Base-by-base conservation (phyloP, 2,888 invertebrate species). In the Slavum lentiscoides region DNA sequence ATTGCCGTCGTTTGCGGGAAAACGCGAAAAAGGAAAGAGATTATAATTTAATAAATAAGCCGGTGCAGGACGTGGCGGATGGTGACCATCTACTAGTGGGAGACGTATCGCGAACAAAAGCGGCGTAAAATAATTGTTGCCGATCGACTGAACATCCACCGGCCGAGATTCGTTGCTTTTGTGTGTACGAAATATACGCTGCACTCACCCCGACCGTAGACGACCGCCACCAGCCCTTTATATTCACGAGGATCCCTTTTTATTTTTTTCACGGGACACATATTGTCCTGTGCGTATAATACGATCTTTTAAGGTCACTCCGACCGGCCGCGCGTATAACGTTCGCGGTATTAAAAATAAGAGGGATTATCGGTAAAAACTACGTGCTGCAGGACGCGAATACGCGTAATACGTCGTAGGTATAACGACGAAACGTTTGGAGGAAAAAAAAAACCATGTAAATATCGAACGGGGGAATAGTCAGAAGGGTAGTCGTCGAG, bases 341-440 rank as follows among this genome's bases (percentile, higher is more conserved):
- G 76, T 77, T 77, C 76, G 69, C 76, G 69, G 76, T 62, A 77
- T 77, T 77, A 77, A 62, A 77, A 30, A 30, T 30, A 30, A 68
- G 53, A 69, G 76, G 76, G 76, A 77, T 77, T 77, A 77, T 62
- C 69, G 69, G 76, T 77, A 77, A 77, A 69, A 77, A 77, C 76
- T 30, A 53, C 69, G 17, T 69, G 37, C 37, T 30, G 74, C 43
- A 43, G 43, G 43, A 43, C 43, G 43, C 39, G n/a, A n/a, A n/a
- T n/a, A 30, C 30, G 30, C 30, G 30, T 30, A 30, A 30, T 30
- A 30, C 30, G 30, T 30, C 30, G 30, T 30, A 30, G 30, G 30
- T 30, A 30, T 1, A 4, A 30, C 30, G 30, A 30, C 30, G 30
- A 30, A 30, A 30, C 30, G 30, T 30, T 30, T 30, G 1, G 30